Evolutionary conservation across 2,888 invertebrate species (phyloP).

Genomic region (Clistopyga incitator): DNA sequence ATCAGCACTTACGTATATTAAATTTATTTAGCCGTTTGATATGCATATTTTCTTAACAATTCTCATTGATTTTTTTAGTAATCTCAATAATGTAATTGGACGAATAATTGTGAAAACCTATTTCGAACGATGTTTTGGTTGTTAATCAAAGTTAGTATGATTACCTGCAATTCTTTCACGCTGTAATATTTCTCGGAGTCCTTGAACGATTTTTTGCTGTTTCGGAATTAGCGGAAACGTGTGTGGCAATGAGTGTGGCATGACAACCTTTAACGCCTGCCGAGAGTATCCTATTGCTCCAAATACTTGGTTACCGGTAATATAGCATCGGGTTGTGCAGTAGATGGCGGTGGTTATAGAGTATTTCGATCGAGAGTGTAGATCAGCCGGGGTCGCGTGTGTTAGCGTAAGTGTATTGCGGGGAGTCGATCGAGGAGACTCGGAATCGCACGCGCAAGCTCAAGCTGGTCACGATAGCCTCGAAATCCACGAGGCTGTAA

Average conservation of each 20-base stretch:
- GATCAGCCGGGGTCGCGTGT: slow-evolving; percentile 59
- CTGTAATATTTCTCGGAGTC: not conserved
- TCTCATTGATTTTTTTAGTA: too few species aligned
- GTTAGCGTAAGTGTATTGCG: slow-evolving; percentile 18
- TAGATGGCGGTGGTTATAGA: slow-evolving; percentile 36
- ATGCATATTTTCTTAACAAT: too few species aligned
- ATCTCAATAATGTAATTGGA: not conserved
- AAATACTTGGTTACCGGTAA: slow-evolving; percentile 70
- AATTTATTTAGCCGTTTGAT: too few species aligned
- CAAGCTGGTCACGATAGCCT: slow-evolving; percentile 77
- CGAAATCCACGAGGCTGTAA: slow-evolving; percentile 74
- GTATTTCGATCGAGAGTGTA: slow-evolving; percentile 51
- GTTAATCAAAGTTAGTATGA: too few species aligned
- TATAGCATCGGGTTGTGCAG: slow-evolving; percentile 6
- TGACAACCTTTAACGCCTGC: slow-evolving; percentile 68
- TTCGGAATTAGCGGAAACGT: slow-evolving; percentile 30
- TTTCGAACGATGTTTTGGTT: too few species aligned
- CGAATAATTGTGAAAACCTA: not conserved
- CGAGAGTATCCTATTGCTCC: slow-evolving; percentile 75
- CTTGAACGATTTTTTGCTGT: slow-evolving; percentile 32
- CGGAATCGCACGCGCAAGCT: slow-evolving; percentile 49
- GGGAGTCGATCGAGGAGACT: slow-evolving; percentile 67
- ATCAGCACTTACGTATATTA: too few species aligned
- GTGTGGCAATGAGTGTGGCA: slow-evolving; percentile 64
- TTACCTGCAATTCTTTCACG: not conserved